These are phyloP conservation scores for Engraulis encrasicolus DNA, from an alignment of 2,113 vertebrate genomes.

Conservation along the genomic window DNA sequence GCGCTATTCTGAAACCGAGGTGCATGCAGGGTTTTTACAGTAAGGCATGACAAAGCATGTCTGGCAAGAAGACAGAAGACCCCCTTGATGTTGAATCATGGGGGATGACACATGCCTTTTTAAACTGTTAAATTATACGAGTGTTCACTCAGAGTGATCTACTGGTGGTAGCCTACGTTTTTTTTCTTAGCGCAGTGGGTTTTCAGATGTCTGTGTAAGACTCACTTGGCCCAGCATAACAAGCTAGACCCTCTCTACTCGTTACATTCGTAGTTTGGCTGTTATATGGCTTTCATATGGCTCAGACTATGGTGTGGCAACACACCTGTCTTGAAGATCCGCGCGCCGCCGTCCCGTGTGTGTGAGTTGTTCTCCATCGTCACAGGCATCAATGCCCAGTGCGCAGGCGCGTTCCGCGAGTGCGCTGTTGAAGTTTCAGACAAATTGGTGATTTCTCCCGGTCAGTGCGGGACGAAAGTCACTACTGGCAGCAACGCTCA, in stretches of 20 bases:
- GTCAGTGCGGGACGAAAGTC: constrained; percentile 11
- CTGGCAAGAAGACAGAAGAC: background rate
- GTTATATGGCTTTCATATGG: too few relatives aligned
- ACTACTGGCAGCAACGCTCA: background rate
- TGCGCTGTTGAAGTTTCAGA: constrained; percentile 18
- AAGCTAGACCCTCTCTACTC: too few relatives aligned
- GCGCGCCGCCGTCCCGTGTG: background rate
- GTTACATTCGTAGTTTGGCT: too few relatives aligned
- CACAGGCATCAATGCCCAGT: background rate
- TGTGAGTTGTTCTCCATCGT: background rate
- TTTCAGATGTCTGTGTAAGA: too few relatives aligned
- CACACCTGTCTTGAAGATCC: background rate
- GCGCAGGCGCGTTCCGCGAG: constrained; percentile 15
- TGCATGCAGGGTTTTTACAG: background rate
- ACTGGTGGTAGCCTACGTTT: background rate
- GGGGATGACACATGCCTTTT: background rate
- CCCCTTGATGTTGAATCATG: background rate
- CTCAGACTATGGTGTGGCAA: background rate
- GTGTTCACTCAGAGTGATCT: background rate
- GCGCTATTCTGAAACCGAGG: background rate
- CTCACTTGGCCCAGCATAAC: too few relatives aligned
- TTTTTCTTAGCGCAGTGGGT: too few relatives aligned
- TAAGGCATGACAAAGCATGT: background rate
- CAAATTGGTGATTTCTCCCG: constrained; percentile 17
- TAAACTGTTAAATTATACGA: background rate